Evolutionary conservation across 2,113 vertebrate genomes (phyloP), one percentile per base, ranked within the genome.

Genomic region (Setophaga petechia): DNA sequence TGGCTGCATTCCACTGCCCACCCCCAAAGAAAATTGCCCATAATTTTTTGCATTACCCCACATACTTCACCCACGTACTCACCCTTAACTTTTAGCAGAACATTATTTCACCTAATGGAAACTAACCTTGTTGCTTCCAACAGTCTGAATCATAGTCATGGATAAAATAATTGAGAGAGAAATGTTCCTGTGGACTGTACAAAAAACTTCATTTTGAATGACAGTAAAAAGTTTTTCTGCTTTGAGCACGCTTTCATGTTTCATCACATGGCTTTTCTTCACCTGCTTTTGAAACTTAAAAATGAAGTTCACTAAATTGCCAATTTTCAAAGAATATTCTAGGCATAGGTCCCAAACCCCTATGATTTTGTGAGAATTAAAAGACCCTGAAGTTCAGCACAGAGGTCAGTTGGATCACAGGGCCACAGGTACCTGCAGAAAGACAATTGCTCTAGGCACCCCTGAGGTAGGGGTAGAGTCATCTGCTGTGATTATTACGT

Each of bases 21-120:
- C 93, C 76, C 79, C 57, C 90, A 90, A 92, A 90, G 93, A 95
- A 96, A 96, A 96, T 96, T 96, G 84, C 84, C 91, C 54, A 7
- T 96, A 43, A 92, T 94, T 96, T 96, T 94, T 93, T 67, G 49
- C 68, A 41, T 90, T 93, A 94, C 88, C 94, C 93, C 93, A 74
- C 93, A 75, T 84, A 43, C 27, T 84, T 90, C 59, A 0, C 94
- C 93, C 92, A 95, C 90, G 0, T 78, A 35, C 35, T 94, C 73
- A 89, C 75, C 90, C 86, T 90, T 93, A 81, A 74, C 83, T 92
- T 96, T 81, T 68, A 65, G 73, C 41, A 49, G 69, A 90, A 84
- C n/a, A 12, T 78, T 90, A 75, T 89, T 96, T 96, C 73, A 94
- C 76, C 79, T 90, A 68, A 86, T 84, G n/a, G 83, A 92, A 92